A percentile compares a stretch with the other conserved stretches of the same genome.
Conservation (phyloP, 2,888 invertebrate genomes). For the Nephrotoma flavescens region DNA sequence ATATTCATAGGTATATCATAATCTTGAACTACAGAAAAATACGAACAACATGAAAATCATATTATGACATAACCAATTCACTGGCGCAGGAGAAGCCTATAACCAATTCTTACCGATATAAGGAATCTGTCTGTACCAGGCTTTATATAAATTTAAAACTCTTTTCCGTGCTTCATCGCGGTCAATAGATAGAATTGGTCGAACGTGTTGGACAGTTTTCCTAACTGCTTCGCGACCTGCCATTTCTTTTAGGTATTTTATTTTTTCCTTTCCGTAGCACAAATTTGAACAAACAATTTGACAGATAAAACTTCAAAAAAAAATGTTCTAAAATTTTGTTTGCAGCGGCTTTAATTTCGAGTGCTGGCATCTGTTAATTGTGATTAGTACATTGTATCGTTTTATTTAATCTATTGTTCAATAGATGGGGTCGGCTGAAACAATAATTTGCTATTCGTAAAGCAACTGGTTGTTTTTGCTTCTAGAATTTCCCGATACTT, state of each 20-base stretch:
- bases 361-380: background rate
- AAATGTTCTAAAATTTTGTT: background rate
- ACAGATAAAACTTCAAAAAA: background rate
- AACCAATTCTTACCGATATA: conserved; percentile 49
- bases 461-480: too few species aligned
- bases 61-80: conserved; percentile 11
- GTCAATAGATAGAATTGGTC: conserved; percentile 71
- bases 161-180: conserved; percentile 62
- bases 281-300: background rate
- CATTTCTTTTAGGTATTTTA: background rate
- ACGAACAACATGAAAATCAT: background rate
- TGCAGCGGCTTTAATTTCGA: background rate
- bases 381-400: too few species aligned
- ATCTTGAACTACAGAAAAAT: conserved; percentile 50
- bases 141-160: conserved; percentile 77
- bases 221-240: conserved; percentile 33
- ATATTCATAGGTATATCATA: conserved; percentile 68
- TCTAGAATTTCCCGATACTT: too few species aligned
- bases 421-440: too few species aligned
- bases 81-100: background rate
- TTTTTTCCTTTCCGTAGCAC: background rate
- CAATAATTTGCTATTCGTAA: too few species aligned
- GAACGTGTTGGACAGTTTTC: conserved; percentile 49
- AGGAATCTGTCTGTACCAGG: conserved; percentile 88
- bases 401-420: too few species aligned